Percentiles rank a stretch among this genome's conserved stretches.
Conservation (phyloP, 2,113 vertebrate genomes). For the Corythornis vintsioides region DNA sequence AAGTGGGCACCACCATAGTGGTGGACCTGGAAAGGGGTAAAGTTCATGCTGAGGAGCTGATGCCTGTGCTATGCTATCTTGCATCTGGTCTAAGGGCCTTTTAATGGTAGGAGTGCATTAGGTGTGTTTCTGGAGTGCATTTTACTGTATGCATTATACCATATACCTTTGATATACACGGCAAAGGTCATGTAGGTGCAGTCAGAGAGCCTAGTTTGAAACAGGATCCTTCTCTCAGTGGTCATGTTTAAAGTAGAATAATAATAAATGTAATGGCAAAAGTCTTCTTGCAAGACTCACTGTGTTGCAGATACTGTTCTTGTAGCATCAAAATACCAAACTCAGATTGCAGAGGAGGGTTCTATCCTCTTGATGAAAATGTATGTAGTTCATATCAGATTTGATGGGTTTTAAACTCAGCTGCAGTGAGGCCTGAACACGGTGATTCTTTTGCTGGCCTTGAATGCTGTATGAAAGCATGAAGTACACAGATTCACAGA, state of each 20-base stretch:
- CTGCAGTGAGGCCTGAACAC: not conserved
- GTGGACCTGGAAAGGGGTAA: not conserved
- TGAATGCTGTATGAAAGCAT: not conserved
- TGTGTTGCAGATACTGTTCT: not conserved
- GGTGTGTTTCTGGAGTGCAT: not conserved
- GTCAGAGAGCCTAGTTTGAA: not conserved
- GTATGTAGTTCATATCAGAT: not conserved
- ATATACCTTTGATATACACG: not conserved
- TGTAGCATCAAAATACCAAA: not conserved
- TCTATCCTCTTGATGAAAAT: not conserved
- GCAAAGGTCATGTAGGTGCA: not conserved
- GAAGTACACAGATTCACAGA: too few relatives aligned
- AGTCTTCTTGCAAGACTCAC: not conserved
- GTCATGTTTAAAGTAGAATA: not conserved
- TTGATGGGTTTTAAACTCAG: not conserved
- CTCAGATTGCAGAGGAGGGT: not conserved
- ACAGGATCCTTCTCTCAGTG: not conserved
- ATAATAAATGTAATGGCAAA: not conserved
- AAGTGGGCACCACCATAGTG: not conserved
- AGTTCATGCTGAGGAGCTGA: not conserved
- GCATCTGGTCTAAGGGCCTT: not conserved
- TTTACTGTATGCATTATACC: not conserved
- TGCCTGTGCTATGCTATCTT: not conserved
- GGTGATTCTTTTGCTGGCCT: not conserved
- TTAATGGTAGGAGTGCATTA: not conserved